Evolutionary conservation across 2,888 invertebrate species (phyloP).

Genomic region (Stenolophus ochropezus): DNA sequence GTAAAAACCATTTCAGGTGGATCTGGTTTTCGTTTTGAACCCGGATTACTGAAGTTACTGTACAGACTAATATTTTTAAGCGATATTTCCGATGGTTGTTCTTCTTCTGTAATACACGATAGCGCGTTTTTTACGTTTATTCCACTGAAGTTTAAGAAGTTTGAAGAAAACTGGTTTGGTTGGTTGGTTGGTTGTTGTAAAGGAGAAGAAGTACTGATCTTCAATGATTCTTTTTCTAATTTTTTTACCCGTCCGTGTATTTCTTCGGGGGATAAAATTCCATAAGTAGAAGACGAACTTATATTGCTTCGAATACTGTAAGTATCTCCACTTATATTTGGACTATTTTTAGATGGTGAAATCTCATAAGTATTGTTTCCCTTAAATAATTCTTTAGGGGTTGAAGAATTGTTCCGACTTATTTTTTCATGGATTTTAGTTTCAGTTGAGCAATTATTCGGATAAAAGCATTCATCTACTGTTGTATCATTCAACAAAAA

Average conservation of each 20-base stretch:
- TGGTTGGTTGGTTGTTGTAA: conserved; percentile 21
- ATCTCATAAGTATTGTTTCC: conserved; percentile 49
- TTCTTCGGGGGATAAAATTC: conserved; percentile 38
- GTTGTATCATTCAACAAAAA: conserved; percentile 6
- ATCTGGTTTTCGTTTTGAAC: conserved; percentile 66
- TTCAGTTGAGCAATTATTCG: conserved; percentile 63
- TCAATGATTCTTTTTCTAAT: not conserved
- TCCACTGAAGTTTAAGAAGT: conserved; percentile 68
- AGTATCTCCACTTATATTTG: conserved; percentile 44
- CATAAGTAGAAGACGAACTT: conserved; percentile 41
- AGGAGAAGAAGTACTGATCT: conserved; percentile 43
- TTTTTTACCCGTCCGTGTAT: not conserved
- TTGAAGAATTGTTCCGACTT: conserved; percentile 1
- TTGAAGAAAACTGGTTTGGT: conserved; percentile 31
- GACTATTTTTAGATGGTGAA: conserved; percentile 22
- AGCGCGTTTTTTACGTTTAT: conserved; percentile 66
- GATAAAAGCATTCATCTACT: conserved; percentile 61
- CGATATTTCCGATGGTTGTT: conserved; percentile 65
- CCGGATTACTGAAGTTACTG: conserved; percentile 69
- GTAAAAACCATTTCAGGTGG: conserved; percentile 56
- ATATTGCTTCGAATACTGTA: conserved; percentile 28
- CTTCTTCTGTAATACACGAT: conserved; percentile 75
- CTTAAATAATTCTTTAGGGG: conserved; percentile 25
- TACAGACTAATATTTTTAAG: conserved; percentile 69
- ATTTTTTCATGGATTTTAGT: conserved; percentile 55